Percentiles rank a stretch among this genome's conserved stretches.
phyloP scores from a whole-genome alignment of 2,888 invertebrate genomes.

The Drosophila pseudotalamancana region DNA sequence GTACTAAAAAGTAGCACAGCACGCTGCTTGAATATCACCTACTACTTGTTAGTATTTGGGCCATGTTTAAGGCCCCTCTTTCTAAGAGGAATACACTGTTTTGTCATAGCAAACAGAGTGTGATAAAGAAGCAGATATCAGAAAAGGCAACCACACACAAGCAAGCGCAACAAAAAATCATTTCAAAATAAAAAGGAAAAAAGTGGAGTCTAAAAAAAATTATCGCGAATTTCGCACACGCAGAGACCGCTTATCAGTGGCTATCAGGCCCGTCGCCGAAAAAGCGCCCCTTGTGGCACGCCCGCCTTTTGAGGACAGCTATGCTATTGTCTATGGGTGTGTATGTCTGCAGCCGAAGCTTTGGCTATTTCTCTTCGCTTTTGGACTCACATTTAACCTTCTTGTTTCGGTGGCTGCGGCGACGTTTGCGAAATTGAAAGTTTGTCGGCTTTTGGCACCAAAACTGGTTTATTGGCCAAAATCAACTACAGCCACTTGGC shows the following conservation, averaged over 20 bases:
- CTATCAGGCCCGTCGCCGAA: slow-evolving; percentile 55
- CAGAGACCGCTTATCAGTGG: slow-evolving; percentile 57
- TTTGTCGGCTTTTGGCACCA: slow-evolving; percentile 61
- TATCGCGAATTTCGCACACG: slow-evolving; percentile 43
- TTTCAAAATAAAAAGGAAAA: neutral
- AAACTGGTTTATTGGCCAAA: slow-evolving; percentile 64
- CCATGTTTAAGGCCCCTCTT: no score
- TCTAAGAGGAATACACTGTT: no score
- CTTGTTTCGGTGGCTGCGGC: slow-evolving; percentile 27
- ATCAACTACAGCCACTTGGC: slow-evolving; percentile 31
- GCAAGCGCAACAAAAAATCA: slow-evolving; percentile 1
- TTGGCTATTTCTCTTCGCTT: slow-evolving; percentile 1
- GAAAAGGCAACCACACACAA: slow-evolving; percentile 36
- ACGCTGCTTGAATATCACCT: no score
- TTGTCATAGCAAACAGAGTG: no score
- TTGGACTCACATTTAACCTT: slow-evolving; percentile 66
- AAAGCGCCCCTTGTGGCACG: no score
- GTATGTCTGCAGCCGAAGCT: slow-evolving; percentile 2
- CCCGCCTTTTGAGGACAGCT: neutral
- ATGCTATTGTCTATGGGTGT: slow-evolving; percentile 41
- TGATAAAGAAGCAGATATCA: no score
- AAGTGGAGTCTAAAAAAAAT: slow-evolving; percentile 40
- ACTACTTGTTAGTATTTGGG: no score
- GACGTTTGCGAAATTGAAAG: slow-evolving; percentile 71
- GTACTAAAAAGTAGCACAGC: no score